A percentile compares a stretch with the other conserved stretches of the same genome.
Conservation (phyloP, 2,113 vertebrate genomes). For the Gobius niger region DNA sequence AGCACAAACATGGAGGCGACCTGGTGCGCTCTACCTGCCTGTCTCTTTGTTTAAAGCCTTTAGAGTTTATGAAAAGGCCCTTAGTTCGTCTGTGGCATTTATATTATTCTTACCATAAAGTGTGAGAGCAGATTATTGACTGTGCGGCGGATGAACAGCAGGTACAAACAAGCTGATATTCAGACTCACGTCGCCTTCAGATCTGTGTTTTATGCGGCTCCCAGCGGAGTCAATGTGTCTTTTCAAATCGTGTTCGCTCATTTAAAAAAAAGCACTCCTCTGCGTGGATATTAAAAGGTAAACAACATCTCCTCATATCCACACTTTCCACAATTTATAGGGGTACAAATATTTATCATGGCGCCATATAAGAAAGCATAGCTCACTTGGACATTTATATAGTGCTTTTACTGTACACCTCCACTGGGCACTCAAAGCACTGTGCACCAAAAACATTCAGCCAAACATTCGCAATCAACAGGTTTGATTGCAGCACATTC, state of each 20-base stretch:
- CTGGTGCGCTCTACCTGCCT: not conserved
- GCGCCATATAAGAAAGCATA: no score
- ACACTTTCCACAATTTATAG: slow-evolving; percentile 16
- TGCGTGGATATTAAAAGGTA: slow-evolving; percentile 14
- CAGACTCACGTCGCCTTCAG: slow-evolving; percentile 35
- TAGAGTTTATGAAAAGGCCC: not conserved
- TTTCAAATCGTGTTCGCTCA: slow-evolving; percentile 21
- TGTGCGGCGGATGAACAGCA: slow-evolving; percentile 31
- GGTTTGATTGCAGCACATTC: no score
- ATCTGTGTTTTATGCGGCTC: slow-evolving; percentile 32
- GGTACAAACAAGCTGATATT: slow-evolving; percentile 52
- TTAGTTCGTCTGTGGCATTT: slow-evolving; percentile 7
- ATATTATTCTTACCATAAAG: not conserved
- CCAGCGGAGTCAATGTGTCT: slow-evolving; percentile 28
- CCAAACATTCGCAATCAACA: no score
- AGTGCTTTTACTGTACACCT: no score
- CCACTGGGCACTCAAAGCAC: no score
- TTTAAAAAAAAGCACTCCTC: slow-evolving; percentile 20
- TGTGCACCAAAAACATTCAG: no score
- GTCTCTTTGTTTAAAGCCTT: slow-evolving; percentile 2
- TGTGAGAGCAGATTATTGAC: slow-evolving; percentile 1
- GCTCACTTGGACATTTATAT: no score
- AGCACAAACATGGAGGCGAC: not conserved
- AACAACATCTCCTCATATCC: slow-evolving; percentile 8
- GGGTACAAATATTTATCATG: slow-evolving; percentile 1